Base-by-base conservation (phyloP, 2,888 invertebrate species). In the Omphaloscelis lunosa region DNA sequence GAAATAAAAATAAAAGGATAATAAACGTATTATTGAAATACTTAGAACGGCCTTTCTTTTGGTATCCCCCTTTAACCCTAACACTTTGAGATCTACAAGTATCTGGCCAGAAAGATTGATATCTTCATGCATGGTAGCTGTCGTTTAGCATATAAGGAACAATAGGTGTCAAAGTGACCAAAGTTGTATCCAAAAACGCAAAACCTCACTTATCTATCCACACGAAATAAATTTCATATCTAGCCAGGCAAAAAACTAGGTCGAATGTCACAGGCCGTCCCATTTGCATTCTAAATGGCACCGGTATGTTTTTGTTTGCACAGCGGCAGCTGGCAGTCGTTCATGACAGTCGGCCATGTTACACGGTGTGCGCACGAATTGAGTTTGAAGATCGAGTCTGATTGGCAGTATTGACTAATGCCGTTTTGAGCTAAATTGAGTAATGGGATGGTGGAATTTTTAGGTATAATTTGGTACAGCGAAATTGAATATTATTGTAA, bases 261-360 rank as follows among this genome's bases (percentile, higher is more conserved):
- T 81, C 85, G 79, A 71, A 83, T 77, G 83, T 83, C 80, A 80
- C 76, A 72, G 80, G 59, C 66, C 63, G 58, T 67, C 72, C 85
- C 88, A 90, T 91, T 90, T 89, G 88, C 91, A 91, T 90, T 89
- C 88, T 88, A 91, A 91, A 90, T 91, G 90, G 83, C 73, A 61
- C 73, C 82, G 56, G 72, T 72, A 48, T 79, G 81, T 87, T 89
- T 87, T 91, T 90, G 91, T 90, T 89, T 89, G 86, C 58, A 62
- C 74, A 80, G 51, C 76, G 85, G 76, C 89, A 89, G 86, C 88
- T 89, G 88, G 73, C 68, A 63, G 65, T 45, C 75, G 74, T 62
- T 62, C 58, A 59, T 67, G 83, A 73, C 67, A 29, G 74, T 39
- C 63, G 51, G 67, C 68, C 72, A 58, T 78, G 87, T 82, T 68